A percentile compares a stretch with the other conserved stretches of the same genome.
Conservation (phyloP, 1,140 invertebrate genomes). For the Tetramorium alpestre region DNA sequence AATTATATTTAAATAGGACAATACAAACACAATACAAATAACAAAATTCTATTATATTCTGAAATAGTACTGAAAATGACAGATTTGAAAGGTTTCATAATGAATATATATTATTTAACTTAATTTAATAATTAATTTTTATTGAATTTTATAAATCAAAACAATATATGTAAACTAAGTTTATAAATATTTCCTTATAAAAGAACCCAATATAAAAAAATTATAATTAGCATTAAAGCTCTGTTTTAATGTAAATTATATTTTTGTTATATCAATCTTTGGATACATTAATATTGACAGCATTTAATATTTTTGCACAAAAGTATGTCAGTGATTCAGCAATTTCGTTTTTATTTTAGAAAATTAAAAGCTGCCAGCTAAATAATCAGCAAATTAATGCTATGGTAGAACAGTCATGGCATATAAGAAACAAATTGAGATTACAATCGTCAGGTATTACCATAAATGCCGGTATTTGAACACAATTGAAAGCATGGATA, state of each 20-base stretch:
- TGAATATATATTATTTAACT: slow-evolving; percentile 14
- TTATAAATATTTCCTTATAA: slow-evolving; percentile 10
- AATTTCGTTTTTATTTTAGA: background rate
- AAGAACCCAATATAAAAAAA: background rate
- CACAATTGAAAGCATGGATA: slow-evolving; percentile 74
- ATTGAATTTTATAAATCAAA: background rate
- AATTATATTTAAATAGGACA: background rate
- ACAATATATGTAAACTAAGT: background rate
- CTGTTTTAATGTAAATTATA: slow-evolving; percentile 21
- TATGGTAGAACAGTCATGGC: slow-evolving; percentile 73
- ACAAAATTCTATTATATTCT: background rate
- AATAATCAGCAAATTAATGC: slow-evolving; percentile 41
- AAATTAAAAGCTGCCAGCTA: background rate
- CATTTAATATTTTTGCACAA: background rate
- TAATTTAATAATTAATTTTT: background rate
- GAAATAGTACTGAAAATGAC: background rate
- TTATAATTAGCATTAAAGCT: slow-evolving; percentile 17
- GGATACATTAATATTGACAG: background rate
- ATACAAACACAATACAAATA: background rate
- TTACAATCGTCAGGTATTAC: slow-evolving; percentile 71
- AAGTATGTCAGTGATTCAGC: background rate
- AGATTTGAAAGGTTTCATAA: background rate
- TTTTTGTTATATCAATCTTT: slow-evolving; percentile 10
- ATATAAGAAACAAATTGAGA: slow-evolving; percentile 76
- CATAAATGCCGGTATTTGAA: slow-evolving; percentile 71